Base-by-base conservation (phyloP, 2,113 vertebrate species). In the Albula goreensis region DNA sequence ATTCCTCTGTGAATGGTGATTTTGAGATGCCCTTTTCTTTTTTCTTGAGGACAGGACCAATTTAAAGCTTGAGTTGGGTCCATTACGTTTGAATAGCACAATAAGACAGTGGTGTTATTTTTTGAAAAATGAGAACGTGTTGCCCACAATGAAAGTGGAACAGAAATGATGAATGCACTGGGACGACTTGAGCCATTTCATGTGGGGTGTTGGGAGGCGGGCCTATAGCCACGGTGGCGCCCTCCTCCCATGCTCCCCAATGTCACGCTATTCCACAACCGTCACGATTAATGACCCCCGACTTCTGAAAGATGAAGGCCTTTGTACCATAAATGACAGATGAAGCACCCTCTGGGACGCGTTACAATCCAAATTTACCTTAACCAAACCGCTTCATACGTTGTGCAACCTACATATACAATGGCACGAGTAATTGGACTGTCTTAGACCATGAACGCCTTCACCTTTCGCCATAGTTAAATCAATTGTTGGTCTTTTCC, bases 151-250 rank as follows among this genome's bases (percentile, higher is more conserved):
- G 91, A 85, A 92, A 94, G 86, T 90, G 81, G 90, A 92, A 88
- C 91, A 91, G 89, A 66, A 90, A 90, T 93, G 91, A 94, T 94
- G 85, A 91, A 94, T 92, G 91, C 85, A 86, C 51, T 10, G 48
- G 87, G 86, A 90, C 78, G 82, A 86, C 80, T 86, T 82, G 78
- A 50, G 85, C 50, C 41, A 5, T 88, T 91, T 91, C 48, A 13
- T 2, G 41, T 13, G 49, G 31, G 4, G 25, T 12, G 49, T 6
- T 7, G 31, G 77, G 49, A 12, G 1, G 12, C 12, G 48, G 78
- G 78, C 17, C 60, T 19, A 22, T 66, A 5, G 60, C 60, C 60
- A n/a, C 4, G 4, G 74, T n/a, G 0, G n/a, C 19, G 41, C 74
- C 74, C 11, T 1, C 74, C 41, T 41, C 74, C 74, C 74, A 4